Percentiles rank a stretch among this genome's conserved stretches.
Conservation (phyloP, 2,797 vertebrate species). For the Antrozous pallidus region DNA sequence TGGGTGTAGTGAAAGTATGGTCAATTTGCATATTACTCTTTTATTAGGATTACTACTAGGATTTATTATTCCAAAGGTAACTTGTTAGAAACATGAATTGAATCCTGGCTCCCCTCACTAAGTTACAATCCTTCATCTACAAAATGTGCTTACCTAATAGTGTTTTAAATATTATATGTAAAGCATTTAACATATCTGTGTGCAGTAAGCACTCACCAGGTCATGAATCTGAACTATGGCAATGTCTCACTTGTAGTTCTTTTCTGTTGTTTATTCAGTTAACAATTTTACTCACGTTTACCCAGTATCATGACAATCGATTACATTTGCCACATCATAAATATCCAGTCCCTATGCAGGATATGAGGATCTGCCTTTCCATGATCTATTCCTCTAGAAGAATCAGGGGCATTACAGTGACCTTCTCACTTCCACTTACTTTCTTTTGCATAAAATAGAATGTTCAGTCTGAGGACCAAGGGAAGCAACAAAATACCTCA, state of each 20-base stretch:
- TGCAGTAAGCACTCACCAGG: neutral
- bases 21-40: no score
- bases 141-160: neutral
- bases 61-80: neutral
- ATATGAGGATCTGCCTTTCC: neutral
- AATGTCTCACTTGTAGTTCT: neutral
- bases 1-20: no score
- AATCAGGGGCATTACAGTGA: no score
- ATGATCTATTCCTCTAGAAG: neutral
- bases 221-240: neutral
- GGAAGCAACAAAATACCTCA: neutral
- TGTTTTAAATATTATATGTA: neutral
- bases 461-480: neutral
- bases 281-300: neutral
- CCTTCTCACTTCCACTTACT: neutral
- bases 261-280: neutral
- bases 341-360: neutral
- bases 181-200: neutral
- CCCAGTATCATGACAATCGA: no score
- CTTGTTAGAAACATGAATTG: neutral
- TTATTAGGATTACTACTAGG: neutral
- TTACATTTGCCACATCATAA: neutral
- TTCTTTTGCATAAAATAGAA: neutral
- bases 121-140: neutral
- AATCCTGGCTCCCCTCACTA: neutral